phyloP scores from a whole-genome alignment of 2,113 vertebrate genomes.

The Lathamus discolor region DNA sequence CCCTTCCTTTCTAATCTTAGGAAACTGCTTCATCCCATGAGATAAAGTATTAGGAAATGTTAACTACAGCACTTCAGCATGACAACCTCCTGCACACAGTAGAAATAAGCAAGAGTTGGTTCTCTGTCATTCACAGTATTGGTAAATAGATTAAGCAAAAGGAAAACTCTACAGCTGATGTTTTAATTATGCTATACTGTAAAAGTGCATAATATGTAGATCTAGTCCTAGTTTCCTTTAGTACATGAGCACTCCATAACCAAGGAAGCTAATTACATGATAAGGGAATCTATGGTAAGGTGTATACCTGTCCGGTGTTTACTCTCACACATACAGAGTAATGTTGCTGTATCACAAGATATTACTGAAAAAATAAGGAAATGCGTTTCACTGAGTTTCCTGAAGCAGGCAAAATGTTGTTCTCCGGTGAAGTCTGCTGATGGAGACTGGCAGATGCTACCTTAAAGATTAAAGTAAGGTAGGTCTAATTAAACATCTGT shows the following conservation, averaged over 20 bases:
- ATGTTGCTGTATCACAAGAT: not conserved
- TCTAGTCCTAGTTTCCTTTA: not conserved
- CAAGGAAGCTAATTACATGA: not conserved
- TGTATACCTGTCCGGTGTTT: not conserved
- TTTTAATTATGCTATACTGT: not conserved
- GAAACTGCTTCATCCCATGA: not conserved
- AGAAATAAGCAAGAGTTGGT: not conserved
- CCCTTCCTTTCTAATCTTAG: not conserved
- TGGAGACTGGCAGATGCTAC: not conserved
- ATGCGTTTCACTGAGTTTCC: not conserved
- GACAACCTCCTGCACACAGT: not conserved
- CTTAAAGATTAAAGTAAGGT: not conserved
- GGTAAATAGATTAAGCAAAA: not conserved
- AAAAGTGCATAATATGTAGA: not conserved
- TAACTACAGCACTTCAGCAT: not conserved
- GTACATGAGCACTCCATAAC: not conserved
- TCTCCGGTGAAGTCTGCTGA: not conserved
- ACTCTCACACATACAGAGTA: not conserved
- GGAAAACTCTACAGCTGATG: not conserved
- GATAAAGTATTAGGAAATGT: not conserved
- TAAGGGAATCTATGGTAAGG: not conserved
- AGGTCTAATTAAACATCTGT: not conserved
- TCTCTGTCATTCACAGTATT: not conserved
- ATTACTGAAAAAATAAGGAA: not conserved
- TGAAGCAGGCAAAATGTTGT: not conserved